These are phyloP conservation scores for Meloidogyne chitwoodi DNA, from an alignment of 1,140 invertebrate genomes.

Conservation along the genomic window DNA sequence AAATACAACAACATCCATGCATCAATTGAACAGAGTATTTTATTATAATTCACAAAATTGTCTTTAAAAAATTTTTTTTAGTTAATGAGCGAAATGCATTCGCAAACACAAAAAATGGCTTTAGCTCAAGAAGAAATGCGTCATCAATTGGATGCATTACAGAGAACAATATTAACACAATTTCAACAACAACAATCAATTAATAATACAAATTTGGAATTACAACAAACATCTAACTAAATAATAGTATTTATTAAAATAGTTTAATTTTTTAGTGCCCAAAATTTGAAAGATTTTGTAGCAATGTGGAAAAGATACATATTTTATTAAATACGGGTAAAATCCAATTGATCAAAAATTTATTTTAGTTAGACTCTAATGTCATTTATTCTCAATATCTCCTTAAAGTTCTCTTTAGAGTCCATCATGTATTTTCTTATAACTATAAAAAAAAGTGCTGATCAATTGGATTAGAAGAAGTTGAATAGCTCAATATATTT, in stretches of 20 bases:
- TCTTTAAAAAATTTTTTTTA: conserved; percentile 6
- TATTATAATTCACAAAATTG: neutral
- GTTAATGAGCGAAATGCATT: conserved; percentile 58
- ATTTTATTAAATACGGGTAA: too few species aligned
- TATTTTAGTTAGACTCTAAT: too few species aligned
- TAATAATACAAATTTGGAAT: neutral
- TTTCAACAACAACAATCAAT: conserved; percentile 21
- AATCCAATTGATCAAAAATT: too few species aligned
- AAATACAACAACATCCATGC: conserved; percentile 45
- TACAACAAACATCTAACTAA: neutral
- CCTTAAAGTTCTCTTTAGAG: too few species aligned
- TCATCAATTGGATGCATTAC: conserved; percentile 55
- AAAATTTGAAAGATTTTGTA: neutral
- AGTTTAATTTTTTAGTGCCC: neutral
- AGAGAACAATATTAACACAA: conserved; percentile 57
- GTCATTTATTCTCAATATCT: too few species aligned
- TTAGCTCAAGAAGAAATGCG: conserved; percentile 58
- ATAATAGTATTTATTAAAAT: neutral
- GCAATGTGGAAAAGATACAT: too few species aligned
- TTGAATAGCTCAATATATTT: too few species aligned
- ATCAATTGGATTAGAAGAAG: too few species aligned
- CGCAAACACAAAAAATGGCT: conserved; percentile 49
- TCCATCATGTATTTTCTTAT: too few species aligned
- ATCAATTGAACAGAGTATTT: conserved; percentile 53
- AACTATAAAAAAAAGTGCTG: too few species aligned